These are phyloP conservation scores for Pyrocoelia pectoralis DNA, from an alignment of 2,888 invertebrate species.

Conservation along the genomic window DNA sequence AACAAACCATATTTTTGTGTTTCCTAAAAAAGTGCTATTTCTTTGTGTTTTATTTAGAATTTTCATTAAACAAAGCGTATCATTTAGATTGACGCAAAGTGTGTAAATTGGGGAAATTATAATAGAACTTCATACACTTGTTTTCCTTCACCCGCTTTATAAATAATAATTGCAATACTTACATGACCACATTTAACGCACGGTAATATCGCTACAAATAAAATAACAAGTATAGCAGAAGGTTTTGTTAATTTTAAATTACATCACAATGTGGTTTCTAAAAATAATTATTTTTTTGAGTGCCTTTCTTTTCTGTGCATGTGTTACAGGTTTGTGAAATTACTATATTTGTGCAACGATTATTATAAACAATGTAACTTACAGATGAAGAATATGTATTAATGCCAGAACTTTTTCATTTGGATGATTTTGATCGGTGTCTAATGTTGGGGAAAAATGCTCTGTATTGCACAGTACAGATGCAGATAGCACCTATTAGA, in stretches of 20 bases:
- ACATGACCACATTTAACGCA: too few species aligned
- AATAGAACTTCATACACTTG: neutral
- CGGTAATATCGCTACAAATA: too few species aligned
- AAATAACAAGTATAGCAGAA: too few species aligned
- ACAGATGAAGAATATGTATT: constrained; percentile 24
- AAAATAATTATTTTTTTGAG: too few species aligned
- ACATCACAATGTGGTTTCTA: too few species aligned
- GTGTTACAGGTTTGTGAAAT: constrained; percentile 5
- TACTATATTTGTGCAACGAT: neutral
- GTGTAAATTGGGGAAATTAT: neutral
- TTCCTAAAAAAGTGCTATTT: too few species aligned
- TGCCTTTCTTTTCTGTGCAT: neutral
- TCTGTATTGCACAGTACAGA: constrained; percentile 21
- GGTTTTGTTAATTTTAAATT: too few species aligned
- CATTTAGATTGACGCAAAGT: neutral
- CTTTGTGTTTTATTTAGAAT: too few species aligned
- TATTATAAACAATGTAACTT: neutral
- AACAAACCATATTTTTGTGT: too few species aligned
- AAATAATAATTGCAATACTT: neutral
- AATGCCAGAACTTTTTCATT: constrained; percentile 23
- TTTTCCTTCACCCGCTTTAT: neutral
- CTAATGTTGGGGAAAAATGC: constrained; percentile 5
- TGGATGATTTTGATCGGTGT: constrained; percentile 21
- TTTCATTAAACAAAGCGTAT: too few species aligned
- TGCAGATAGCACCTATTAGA: constrained; percentile 18